These are phyloP conservation scores for Acrocephalus scirpaceus DNA, from an alignment of 2,797 vertebrate genomes.

Conservation along the genomic window DNA sequence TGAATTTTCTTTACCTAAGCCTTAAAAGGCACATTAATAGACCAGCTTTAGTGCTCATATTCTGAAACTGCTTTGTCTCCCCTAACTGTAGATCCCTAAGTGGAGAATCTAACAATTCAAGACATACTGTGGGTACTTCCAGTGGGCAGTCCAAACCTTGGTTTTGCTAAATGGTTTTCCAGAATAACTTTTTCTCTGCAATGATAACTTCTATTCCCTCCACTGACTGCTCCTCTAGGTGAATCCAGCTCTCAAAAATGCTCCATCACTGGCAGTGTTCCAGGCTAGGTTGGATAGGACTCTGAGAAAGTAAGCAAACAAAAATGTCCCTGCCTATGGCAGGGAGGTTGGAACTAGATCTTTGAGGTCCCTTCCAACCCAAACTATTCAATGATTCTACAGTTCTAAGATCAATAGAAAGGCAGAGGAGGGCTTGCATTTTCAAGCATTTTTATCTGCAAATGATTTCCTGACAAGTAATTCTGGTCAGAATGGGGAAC, in stretches of 20 bases:
- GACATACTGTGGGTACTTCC: neutral
- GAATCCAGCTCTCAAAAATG: neutral
- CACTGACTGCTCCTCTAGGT: neutral
- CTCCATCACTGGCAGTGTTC: neutral
- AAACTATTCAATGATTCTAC: neutral
- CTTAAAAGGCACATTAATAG: neutral
- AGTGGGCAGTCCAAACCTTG: neutral
- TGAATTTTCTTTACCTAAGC: neutral
- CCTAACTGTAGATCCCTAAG: neutral
- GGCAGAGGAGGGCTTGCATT: neutral
- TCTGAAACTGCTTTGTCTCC: neutral
- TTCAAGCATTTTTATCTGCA: neutral
- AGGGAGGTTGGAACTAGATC: too few species aligned
- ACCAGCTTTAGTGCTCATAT: neutral
- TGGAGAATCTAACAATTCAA: neutral
- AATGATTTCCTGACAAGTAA: neutral
- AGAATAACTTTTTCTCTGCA: neutral
- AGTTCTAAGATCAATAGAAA: neutral
- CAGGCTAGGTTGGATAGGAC: neutral
- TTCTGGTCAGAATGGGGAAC: neutral
- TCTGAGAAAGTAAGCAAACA: neutral
- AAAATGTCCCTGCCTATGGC: neutral
- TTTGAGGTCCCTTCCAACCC: neutral
- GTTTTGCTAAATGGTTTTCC: neutral
- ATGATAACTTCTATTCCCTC: neutral